These are phyloP conservation scores for Carcinoscorpius rotundicauda DNA, from an alignment of 1,140 invertebrate genomes.

Conservation along the genomic window DNA sequence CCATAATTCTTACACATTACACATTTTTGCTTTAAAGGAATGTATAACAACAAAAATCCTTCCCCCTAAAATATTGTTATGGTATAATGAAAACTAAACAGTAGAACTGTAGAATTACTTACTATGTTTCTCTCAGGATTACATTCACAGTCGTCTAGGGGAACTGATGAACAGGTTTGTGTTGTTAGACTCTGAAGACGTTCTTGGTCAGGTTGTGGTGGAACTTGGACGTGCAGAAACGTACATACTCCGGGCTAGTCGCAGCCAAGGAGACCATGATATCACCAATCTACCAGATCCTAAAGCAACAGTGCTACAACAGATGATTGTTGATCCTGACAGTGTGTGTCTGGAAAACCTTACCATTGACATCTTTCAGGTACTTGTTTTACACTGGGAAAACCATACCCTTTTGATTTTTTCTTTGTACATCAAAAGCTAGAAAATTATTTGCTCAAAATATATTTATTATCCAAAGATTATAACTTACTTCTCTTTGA, in stretches of 20 bases:
- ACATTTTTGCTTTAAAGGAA: too few species aligned
- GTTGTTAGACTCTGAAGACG: constrained; percentile 41
- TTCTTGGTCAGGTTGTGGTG: constrained; percentile 44
- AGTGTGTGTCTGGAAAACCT: constrained; percentile 46
- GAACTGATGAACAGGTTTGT: constrained; percentile 47
- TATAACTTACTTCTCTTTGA: too few species aligned
- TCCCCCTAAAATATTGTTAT: too few species aligned
- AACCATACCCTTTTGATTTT: too few species aligned
- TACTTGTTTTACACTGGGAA: constrained; percentile 27
- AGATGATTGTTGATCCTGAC: constrained; percentile 48
- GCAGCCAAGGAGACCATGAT: constrained; percentile 39
- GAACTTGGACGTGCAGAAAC: constrained; percentile 51
- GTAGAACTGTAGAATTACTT: constrained; percentile 1
- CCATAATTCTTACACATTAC: too few species aligned
- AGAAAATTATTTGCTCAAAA: too few species aligned
- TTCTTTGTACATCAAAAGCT: too few species aligned
- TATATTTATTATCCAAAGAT: too few species aligned
- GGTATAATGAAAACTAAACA: too few species aligned
- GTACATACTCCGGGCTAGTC: constrained; percentile 37
- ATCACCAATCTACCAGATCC: constrained; percentile 44
- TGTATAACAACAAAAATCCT: too few species aligned
- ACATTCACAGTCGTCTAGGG: constrained; percentile 39
- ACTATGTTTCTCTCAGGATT: constrained; percentile 34
- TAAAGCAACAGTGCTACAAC: constrained; percentile 48
- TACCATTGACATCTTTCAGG: constrained; percentile 44